Evolutionary conservation across 1,140 invertebrate species (phyloP).

Genomic region (Philotrypesis tridentata): DNA sequence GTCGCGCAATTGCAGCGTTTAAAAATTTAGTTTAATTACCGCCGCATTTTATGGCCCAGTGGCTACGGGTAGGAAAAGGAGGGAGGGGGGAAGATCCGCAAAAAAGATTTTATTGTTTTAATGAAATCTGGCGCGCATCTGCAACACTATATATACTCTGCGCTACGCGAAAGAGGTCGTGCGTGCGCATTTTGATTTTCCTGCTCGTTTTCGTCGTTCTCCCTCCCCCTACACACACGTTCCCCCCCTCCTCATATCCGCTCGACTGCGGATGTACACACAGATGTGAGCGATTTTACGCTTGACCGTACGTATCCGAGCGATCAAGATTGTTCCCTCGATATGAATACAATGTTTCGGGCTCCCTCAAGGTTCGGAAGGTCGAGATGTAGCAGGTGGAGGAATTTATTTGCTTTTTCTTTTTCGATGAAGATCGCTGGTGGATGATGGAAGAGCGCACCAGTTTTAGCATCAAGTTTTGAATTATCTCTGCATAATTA

Average conservation of each 20-base stretch:
- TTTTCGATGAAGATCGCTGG: too few species aligned
- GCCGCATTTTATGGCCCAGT: neutral
- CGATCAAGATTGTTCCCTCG: too few species aligned
- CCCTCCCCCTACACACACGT: neutral
- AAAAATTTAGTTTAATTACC: conserved; percentile 44
- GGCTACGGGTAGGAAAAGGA: too few species aligned
- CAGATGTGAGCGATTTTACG: too few species aligned
- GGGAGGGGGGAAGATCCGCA: neutral
- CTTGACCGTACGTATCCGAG: too few species aligned
- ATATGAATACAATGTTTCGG: too few species aligned
- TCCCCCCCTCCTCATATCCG: neutral
- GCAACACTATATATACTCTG: neutral
- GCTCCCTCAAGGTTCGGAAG: too few species aligned
- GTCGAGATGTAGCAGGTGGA: too few species aligned
- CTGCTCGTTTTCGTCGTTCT: neutral
- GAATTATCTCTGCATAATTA: too few species aligned
- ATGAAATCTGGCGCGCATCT: conserved; percentile 1
- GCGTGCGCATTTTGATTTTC: neutral
- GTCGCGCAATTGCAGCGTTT: neutral
- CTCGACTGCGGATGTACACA: neutral
- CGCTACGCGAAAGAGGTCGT: neutral
- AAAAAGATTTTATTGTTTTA: conserved; percentile 20
- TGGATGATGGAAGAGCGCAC: too few species aligned
- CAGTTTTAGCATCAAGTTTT: too few species aligned
- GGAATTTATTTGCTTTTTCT: too few species aligned